A percentile compares a stretch with the other conserved stretches of the same genome.
Conservation (phyloP, 2,113 vertebrate genomes). For the Gavialis gangeticus region DNA sequence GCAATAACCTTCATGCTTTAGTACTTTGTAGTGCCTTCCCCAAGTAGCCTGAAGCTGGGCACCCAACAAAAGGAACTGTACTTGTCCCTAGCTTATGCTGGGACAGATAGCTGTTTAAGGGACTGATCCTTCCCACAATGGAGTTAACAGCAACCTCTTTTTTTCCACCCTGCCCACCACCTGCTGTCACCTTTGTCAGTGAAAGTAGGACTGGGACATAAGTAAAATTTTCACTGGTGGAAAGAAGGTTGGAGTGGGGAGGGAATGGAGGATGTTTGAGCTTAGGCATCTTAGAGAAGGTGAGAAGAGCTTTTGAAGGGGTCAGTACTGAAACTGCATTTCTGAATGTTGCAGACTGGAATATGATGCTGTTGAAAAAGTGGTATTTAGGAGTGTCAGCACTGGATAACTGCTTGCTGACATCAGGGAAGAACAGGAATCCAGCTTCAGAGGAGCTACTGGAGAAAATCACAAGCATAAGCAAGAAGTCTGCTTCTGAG, state of each 20-base stretch:
- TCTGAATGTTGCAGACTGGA: background rate
- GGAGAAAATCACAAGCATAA: background rate
- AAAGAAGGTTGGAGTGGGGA: background rate
- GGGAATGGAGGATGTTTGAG: background rate
- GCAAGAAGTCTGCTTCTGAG: background rate
- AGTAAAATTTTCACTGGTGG: background rate
- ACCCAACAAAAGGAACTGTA: background rate
- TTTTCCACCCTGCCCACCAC: background rate
- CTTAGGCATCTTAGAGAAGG: background rate
- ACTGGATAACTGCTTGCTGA: background rate
- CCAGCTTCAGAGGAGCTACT: background rate
- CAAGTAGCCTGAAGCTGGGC: background rate
- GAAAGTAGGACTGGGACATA: background rate
- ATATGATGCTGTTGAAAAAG: background rate
- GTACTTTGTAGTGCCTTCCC: background rate
- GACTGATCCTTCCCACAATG: no score
- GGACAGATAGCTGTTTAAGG: no score
- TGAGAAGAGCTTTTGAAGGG: no score
- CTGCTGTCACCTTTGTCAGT: background rate
- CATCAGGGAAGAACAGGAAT: background rate
- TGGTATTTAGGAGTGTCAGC: background rate
- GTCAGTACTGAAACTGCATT: background rate
- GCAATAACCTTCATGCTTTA: background rate
- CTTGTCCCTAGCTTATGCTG: background rate
- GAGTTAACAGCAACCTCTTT: background rate